A percentile compares a stretch with the other conserved stretches of the same genome.
These are phyloP conservation scores for Lasioglossum baleicum DNA, from an alignment of 1,140 invertebrate species.

Conservation along the genomic window DNA sequence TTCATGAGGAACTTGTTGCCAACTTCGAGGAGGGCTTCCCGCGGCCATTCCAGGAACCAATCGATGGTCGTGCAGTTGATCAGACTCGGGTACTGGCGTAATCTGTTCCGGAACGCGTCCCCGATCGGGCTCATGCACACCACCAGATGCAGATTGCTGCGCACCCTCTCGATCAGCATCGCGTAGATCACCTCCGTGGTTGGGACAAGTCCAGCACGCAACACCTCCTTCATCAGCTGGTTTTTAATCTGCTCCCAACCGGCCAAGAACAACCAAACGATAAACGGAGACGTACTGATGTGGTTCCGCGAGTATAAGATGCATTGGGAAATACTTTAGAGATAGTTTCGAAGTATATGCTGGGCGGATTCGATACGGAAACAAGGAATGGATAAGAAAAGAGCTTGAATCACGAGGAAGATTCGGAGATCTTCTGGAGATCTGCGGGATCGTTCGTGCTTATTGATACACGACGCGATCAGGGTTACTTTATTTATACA, in stretches of 20 bases:
- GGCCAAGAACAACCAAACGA: neutral
- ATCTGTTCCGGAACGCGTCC: conserved; percentile 87
- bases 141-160: conserved; percentile 89
- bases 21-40: conserved; percentile 91
- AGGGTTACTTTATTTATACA: too few species aligned
- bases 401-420: neutral
- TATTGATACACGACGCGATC: too few species aligned
- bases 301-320: too few species aligned
- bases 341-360: neutral
- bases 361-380: neutral
- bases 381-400: neutral
- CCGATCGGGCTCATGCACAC: conserved; percentile 93
- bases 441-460: too few species aligned
- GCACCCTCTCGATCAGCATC: conserved; percentile 88
- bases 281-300: neutral
- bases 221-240: conserved; percentile 84
- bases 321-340: neutral
- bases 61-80: conserved; percentile 93
- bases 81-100: conserved; percentile 91
- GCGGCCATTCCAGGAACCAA: conserved; percentile 93
- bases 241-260: conserved; percentile 83
- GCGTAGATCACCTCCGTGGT: conserved; percentile 85
- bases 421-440: too few species aligned
- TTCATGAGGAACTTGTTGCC: conserved; percentile 85
- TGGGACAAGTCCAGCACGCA: conserved; percentile 83